Base-by-base conservation (phyloP, 2,113 vertebrate species). In the Glaucomys volans region DNA sequence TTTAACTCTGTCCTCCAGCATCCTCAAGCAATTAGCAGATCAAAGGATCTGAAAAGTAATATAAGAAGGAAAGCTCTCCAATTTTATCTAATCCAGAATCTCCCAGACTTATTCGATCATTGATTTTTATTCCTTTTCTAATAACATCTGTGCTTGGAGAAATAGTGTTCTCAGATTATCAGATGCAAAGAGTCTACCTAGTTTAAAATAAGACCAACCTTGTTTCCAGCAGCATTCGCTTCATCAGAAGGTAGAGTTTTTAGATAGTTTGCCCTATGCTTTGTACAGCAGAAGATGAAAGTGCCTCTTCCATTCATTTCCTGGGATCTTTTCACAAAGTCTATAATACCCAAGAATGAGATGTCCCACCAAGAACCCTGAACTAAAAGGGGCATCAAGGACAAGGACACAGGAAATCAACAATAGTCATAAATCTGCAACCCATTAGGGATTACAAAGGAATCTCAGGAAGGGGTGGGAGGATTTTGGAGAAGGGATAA, bases 11-110 rank as follows among this genome's bases (percentile, higher is more conserved):
- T 94, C 83, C 91, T 88, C n/a, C 50, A 91, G 89, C 54, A 47
- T 90, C 90, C 87, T 74, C 64, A 52, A 87, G 14, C 83, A 91
- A 95, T 95, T 97, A 95, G 66, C 79, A 95, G 91, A 96, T 95
- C 95, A 96, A 97, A 97, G 90, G 87, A 90, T 95, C 87, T 76
- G 76, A 87, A 96, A 95, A 91, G 47, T 82, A 75, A 50, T 71
- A 44, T 72, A 93, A 95, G 90, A 97, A 96, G 86, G 75, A 91
- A 96, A 92, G 28, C n/a, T 44, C 81, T 90, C 76, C 80, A 93
- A 80, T 97, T 94, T 95, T 95, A 97, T 93, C 95, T 97, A 97
- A 96, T 86, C 89, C 71, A 95, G 26, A 54, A 90, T 90, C 96
- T 96, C 80, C 92, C 94, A 97, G 90, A 81, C 77, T 97, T 95